Evolutionary conservation across 1,140 invertebrate species (phyloP).

Genomic region (Nomia melanderi): DNA sequence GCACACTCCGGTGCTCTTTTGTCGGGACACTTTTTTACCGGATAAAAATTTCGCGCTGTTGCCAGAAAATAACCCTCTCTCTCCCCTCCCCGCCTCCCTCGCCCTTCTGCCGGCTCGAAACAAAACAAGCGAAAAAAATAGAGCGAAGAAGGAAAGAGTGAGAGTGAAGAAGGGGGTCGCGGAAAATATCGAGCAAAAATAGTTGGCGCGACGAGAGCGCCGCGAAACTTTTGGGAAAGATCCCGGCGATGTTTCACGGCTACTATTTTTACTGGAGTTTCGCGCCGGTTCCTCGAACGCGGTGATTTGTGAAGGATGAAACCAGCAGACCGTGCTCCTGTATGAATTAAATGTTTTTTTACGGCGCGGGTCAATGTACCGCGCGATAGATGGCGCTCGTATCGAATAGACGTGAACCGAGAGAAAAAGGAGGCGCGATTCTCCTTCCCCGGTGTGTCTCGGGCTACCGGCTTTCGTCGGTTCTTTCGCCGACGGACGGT

Average conservation of each 20-base stretch:
- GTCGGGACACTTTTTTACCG: constrained; percentile 35
- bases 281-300: constrained; percentile 12
- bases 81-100: too few relatives aligned
- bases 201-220: constrained; percentile 10
- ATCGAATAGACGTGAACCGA: not conserved
- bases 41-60: constrained; percentile 43
- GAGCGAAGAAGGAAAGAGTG: not conserved
- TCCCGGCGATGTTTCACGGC: not conserved
- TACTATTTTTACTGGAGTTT: constrained; percentile 35
- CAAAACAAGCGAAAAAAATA: not conserved
- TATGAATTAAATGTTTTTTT: constrained; percentile 35
- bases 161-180: not conserved
- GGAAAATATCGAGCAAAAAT: constrained; percentile 40
- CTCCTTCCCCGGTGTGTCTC: too few relatives aligned
- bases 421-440: not conserved
- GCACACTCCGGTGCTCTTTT: not conserved
- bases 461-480: too few relatives aligned
- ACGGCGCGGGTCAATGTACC: not conserved
- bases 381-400: too few relatives aligned
- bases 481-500: too few relatives aligned
- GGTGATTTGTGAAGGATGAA: constrained; percentile 33
- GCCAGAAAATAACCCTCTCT: not conserved
- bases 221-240: constrained; percentile 32
- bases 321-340: constrained; percentile 18
- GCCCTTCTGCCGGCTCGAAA: too few relatives aligned